phyloP scores from a whole-genome alignment of 1,140 invertebrate species.

The Lucilia sericata region DNA sequence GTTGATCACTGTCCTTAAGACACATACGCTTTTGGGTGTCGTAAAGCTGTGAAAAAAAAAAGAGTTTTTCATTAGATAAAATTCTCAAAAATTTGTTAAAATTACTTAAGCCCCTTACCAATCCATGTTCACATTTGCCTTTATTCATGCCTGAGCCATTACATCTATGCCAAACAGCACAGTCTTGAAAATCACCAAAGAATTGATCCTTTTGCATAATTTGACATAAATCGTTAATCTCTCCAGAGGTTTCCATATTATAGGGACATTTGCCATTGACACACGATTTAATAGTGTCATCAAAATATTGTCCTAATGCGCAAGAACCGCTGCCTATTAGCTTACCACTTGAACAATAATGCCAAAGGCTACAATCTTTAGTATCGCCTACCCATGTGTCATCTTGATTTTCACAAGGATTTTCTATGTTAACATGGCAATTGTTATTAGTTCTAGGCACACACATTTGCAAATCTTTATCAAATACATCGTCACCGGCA shows the following conservation, averaged over 20 bases:
- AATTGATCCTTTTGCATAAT: conserved; percentile 38
- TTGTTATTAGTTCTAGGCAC: background rate
- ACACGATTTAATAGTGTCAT: background rate
- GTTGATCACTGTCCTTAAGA: no score
- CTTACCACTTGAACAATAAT: conserved; percentile 31
- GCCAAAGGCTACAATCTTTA: conserved; percentile 28
- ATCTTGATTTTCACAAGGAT: conserved; percentile 13
- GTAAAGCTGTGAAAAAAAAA: no score
- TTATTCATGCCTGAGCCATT: background rate
- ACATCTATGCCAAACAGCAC: conserved; percentile 35
- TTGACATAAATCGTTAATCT: conserved; percentile 10
- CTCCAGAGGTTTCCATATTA: background rate
- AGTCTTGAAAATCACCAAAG: conserved; percentile 33
- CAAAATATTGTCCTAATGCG: background rate
- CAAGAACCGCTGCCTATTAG: conserved; percentile 32
- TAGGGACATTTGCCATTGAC: conserved; percentile 3
- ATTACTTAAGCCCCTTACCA: conserved; percentile 9
- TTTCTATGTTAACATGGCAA: background rate
- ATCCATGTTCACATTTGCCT: conserved; percentile 27
- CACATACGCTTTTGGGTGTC: no score
- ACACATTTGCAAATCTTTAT: conserved; percentile 39
- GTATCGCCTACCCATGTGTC: background rate
- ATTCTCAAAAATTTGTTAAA: no score
- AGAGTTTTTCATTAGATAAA: no score
- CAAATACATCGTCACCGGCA: background rate